Percentiles rank a stretch among this genome's conserved stretches.
phyloP scores from a whole-genome alignment of 2,888 invertebrate genomes.

The Apodemia zela region DNA sequence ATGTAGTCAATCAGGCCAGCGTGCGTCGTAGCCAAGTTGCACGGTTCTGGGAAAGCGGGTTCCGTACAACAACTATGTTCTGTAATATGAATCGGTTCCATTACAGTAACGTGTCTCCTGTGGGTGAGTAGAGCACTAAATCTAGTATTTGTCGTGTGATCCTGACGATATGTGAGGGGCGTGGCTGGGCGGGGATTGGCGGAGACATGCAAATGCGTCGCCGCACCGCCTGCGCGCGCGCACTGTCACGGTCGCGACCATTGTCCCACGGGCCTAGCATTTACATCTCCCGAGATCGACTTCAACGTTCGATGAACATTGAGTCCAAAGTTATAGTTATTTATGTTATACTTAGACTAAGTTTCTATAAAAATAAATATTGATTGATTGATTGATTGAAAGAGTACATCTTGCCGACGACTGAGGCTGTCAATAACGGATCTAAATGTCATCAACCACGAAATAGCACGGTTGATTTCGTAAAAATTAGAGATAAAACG shows the following conservation, averaged over 20 bases:
- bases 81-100: too few relatives aligned
- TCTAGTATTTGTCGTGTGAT: not conserved
- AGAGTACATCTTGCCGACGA: not conserved
- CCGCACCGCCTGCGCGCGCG: constrained; percentile 52
- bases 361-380: too few relatives aligned
- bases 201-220: constrained; percentile 64
- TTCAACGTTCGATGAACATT: not conserved
- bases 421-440: not conserved
- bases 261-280: constrained; percentile 42
- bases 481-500: too few relatives aligned
- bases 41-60: too few relatives aligned
- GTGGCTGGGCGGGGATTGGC: constrained; percentile 43
- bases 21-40: too few relatives aligned
- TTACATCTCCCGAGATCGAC: not conserved
- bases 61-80: too few relatives aligned
- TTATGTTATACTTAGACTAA: too few relatives aligned
- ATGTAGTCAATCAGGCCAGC: too few relatives aligned
- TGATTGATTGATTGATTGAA: too few relatives aligned
- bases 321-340: too few relatives aligned
- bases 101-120: not conserved
- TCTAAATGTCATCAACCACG: too few relatives aligned
- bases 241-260: constrained; percentile 47
- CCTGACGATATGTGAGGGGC: constrained; percentile 31
- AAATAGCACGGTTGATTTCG: too few relatives aligned
- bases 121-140: not conserved